Conservation (phyloP, 2,797 vertebrate genomes). For the Propithecus deckenii region DNA sequence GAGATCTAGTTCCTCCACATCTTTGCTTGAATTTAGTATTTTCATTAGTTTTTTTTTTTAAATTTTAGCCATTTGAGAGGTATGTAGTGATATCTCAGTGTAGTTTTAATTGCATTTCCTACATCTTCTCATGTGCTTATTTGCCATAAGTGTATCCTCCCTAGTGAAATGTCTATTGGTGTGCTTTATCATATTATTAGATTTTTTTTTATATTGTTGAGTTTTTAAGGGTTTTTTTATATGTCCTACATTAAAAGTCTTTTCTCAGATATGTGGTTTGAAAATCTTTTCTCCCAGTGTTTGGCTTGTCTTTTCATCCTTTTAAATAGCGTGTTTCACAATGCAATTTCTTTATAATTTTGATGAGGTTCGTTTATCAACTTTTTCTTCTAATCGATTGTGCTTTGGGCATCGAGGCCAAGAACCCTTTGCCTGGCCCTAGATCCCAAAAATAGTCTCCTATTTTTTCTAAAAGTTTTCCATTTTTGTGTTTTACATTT, state of each 20-base stretch:
- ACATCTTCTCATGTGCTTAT: background rate
- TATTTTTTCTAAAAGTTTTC: background rate
- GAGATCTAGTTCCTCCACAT: background rate
- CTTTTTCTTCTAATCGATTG: background rate
- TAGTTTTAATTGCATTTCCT: background rate
- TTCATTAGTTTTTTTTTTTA: background rate
- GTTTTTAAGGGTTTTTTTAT: background rate
- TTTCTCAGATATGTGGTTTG: background rate
- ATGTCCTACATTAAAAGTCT: background rate
- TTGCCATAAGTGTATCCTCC: background rate
- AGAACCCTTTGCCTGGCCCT: background rate
- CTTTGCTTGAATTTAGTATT: background rate
- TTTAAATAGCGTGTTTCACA: background rate
- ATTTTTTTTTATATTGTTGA: background rate
- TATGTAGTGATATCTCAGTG: background rate
- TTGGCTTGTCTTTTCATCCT: background rate
- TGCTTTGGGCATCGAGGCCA: background rate
- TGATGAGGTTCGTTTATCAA: background rate
- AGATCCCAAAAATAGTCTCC: background rate
- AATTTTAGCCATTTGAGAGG: background rate
- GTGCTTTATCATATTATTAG: background rate
- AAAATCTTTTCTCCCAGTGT: background rate
- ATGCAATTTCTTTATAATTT: background rate
- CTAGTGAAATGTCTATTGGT: background rate
- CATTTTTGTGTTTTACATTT: background rate